Percentiles rank a stretch among this genome's conserved stretches.
Evolutionary conservation across 1,140 invertebrate genomes (phyloP).

Genomic region (Centruroides vittatus): DNA sequence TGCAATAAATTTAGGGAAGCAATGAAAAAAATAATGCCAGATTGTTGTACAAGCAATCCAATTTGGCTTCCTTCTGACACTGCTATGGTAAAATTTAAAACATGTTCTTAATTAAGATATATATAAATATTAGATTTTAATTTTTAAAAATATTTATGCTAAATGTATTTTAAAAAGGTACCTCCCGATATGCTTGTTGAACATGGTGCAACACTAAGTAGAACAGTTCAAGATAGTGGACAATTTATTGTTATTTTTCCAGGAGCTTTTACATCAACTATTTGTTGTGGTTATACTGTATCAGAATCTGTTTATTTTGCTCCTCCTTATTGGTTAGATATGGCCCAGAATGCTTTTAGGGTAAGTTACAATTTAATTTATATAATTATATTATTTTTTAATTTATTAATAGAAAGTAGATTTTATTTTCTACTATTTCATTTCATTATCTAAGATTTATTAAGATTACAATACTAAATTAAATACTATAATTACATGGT

Average conservation of each 20-base stretch:
- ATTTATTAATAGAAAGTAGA: too few relatives aligned
- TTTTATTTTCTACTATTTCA: too few relatives aligned
- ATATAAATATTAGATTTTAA: too few relatives aligned
- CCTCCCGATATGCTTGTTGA: constrained; percentile 61
- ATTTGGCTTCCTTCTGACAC: constrained; percentile 85
- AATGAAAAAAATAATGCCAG: constrained; percentile 59
- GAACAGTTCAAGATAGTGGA: constrained; percentile 69
- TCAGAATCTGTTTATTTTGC: constrained; percentile 91
- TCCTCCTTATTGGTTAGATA: constrained; percentile 59
- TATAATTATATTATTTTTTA: too few relatives aligned
- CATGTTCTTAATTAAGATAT: neutral
- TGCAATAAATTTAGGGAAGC: constrained; percentile 56
- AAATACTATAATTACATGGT: too few relatives aligned
- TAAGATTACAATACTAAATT: too few relatives aligned
- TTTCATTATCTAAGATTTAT: too few relatives aligned
- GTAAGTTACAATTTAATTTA: constrained; percentile 30
- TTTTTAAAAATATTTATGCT: neutral
- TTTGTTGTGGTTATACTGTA: constrained; percentile 77
- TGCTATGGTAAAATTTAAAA: constrained; percentile 50
- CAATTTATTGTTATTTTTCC: constrained; percentile 86
- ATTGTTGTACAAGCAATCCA: constrained; percentile 57
- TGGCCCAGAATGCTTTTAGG: constrained; percentile 54
- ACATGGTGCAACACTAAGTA: constrained; percentile 58
- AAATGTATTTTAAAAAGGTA: constrained; percentile 32
- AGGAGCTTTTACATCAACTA: constrained; percentile 71